phyloP scores from a whole-genome alignment of 2,797 vertebrate genomes.

The Lagothrix lagotricha region DNA sequence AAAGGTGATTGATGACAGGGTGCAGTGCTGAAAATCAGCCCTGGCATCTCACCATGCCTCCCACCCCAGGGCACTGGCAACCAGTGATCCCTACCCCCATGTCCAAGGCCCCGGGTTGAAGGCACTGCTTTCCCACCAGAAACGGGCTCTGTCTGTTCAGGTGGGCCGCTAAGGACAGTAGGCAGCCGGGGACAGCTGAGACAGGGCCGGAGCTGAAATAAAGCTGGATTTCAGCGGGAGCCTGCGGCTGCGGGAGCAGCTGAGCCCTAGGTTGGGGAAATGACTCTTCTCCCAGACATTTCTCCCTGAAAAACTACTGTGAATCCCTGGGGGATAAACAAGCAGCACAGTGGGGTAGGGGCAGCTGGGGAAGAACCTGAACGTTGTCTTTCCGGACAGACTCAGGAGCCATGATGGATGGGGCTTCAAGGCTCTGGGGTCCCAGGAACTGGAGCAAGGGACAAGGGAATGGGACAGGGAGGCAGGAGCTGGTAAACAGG shows the following conservation, averaged over 20 bases:
- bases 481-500: background rate
- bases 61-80: background rate
- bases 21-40: background rate
- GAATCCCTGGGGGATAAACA: background rate
- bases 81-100: background rate
- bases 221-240: background rate
- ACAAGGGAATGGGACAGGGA: background rate
- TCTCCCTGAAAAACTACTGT: background rate
- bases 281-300: background rate
- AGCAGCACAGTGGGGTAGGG: background rate
- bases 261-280: background rate
- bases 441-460: background rate
- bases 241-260: background rate
- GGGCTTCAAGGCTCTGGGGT: background rate
- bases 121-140: background rate
- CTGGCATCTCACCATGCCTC: background rate
- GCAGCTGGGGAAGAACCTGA: background rate
- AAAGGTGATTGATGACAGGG: background rate
- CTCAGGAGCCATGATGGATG: background rate
- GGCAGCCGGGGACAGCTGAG: background rate
- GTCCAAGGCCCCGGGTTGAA: background rate
- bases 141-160: background rate
- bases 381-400: background rate
- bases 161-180: background rate
- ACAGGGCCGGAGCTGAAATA: background rate